Evolutionary conservation across 2,888 invertebrate species (phyloP).

Genomic region (Diadromus collaris): DNA sequence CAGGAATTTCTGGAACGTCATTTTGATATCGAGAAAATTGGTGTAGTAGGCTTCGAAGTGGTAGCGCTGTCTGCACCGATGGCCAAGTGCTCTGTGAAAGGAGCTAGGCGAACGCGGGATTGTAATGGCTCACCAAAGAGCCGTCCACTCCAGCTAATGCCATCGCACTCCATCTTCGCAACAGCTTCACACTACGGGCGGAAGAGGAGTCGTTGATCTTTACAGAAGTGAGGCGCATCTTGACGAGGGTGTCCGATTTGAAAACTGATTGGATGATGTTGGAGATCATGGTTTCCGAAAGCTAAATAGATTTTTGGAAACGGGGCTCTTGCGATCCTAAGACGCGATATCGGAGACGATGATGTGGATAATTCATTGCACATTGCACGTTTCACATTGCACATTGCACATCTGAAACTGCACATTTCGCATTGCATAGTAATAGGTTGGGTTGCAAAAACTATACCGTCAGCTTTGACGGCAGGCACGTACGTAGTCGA

Average conservation of each 20-base stretch:
- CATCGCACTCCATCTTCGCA: constrained; percentile 1
- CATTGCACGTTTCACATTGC: too few relatives aligned
- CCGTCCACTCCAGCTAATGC: constrained; percentile 13
- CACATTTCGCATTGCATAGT: too few relatives aligned
- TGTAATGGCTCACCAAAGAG: neutral
- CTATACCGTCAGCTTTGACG: too few relatives aligned
- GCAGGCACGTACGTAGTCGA: too few relatives aligned
- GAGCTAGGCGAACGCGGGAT: neutral
- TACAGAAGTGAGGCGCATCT: neutral
- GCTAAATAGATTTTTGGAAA: neutral
- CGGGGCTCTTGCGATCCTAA: neutral
- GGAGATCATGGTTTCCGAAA: neutral
- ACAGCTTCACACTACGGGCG: neutral
- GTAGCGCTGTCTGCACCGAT: neutral
- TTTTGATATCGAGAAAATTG: constrained; percentile 1
- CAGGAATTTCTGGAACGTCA: neutral
- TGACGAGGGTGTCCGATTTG: neutral
- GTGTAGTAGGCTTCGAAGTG: neutral
- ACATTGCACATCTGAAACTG: too few relatives aligned
- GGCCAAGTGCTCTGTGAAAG: neutral
- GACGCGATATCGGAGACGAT: neutral
- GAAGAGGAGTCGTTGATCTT: neutral
- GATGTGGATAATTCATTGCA: too few relatives aligned
- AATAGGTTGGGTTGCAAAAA: too few relatives aligned
- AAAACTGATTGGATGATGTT: neutral